Evolutionary conservation across 1,140 invertebrate genomes (phyloP).

Genomic region (Hycleus cichorii): DNA sequence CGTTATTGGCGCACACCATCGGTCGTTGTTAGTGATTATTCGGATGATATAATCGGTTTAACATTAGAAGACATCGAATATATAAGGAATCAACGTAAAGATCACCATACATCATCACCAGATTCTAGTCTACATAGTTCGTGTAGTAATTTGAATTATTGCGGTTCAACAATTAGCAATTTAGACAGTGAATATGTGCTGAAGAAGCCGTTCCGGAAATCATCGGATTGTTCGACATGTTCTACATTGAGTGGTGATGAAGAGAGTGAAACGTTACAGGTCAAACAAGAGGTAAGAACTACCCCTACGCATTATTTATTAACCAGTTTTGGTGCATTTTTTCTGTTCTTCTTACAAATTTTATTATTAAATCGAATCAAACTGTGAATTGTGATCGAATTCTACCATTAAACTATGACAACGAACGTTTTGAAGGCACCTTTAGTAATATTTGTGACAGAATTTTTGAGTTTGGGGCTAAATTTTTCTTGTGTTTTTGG

Average conservation of each 20-base stretch:
- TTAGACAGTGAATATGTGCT: constrained; percentile 48
- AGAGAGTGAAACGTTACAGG: constrained; percentile 46
- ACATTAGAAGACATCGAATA: constrained; percentile 60
- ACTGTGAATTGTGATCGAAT: too few relatives aligned
- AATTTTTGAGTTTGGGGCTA: too few relatives aligned
- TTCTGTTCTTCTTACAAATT: too few relatives aligned
- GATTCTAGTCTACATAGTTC: constrained; percentile 55
- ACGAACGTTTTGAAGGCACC: too few relatives aligned
- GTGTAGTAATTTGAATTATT: constrained; percentile 54
- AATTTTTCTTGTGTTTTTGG: too few relatives aligned
- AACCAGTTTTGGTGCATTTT: background rate
- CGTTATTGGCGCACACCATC: constrained; percentile 68
- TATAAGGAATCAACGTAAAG: constrained; percentile 46
- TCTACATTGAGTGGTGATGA: constrained; percentile 62
- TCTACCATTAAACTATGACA: too few relatives aligned
- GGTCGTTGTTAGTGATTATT: constrained; percentile 77
- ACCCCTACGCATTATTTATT: too few relatives aligned
- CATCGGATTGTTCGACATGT: constrained; percentile 56
- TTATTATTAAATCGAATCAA: too few relatives aligned
- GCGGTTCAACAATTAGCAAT: constrained; percentile 47
- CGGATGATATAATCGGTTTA: constrained; percentile 59
- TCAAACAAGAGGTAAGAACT: constrained; percentile 41
- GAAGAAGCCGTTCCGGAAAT: constrained; percentile 49
- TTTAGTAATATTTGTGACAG: too few relatives aligned
- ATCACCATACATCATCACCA: constrained; percentile 32